phyloP scores from a whole-genome alignment of 2,113 vertebrate species.

The Pogonocichla stellata region DNA sequence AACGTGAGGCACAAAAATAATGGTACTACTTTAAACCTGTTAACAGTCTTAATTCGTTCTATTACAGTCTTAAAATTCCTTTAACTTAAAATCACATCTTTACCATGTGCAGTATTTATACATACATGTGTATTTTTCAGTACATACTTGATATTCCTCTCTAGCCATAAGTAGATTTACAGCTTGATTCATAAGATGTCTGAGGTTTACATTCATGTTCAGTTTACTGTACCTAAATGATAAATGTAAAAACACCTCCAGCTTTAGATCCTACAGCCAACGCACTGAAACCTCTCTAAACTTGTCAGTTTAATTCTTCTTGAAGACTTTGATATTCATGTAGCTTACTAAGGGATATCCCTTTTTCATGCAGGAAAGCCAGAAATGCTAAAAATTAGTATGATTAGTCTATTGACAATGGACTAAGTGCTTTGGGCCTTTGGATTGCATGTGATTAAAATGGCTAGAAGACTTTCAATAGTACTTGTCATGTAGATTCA shows the following conservation, averaged over 20 bases:
- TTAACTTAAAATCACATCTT: not conserved
- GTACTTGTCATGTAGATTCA: not conserved
- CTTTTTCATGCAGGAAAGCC: not conserved
- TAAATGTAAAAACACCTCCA: not conserved
- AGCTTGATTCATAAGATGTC: not conserved
- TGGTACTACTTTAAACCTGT: not conserved
- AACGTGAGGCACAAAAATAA: not conserved
- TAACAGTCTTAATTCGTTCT: not conserved
- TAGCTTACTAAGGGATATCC: not conserved
- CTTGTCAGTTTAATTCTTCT: not conserved
- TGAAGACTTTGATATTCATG: not conserved
- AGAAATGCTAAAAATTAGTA: not conserved
- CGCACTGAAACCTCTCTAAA: not conserved
- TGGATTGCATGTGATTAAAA: slow-evolving; percentile 10
- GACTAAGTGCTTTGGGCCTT: not conserved
- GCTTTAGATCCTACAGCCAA: not conserved
- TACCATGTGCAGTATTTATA: not conserved
- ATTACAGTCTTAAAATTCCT: not conserved
- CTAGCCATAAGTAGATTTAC: not conserved
- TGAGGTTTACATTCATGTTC: not conserved
- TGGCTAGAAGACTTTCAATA: not conserved
- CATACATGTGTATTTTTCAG: not conserved
- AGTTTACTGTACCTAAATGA: not conserved
- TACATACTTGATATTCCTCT: not conserved
- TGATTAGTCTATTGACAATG: not conserved